These are phyloP conservation scores for Channa maculata DNA, from an alignment of 2,113 vertebrate genomes.

Conservation along the genomic window DNA sequence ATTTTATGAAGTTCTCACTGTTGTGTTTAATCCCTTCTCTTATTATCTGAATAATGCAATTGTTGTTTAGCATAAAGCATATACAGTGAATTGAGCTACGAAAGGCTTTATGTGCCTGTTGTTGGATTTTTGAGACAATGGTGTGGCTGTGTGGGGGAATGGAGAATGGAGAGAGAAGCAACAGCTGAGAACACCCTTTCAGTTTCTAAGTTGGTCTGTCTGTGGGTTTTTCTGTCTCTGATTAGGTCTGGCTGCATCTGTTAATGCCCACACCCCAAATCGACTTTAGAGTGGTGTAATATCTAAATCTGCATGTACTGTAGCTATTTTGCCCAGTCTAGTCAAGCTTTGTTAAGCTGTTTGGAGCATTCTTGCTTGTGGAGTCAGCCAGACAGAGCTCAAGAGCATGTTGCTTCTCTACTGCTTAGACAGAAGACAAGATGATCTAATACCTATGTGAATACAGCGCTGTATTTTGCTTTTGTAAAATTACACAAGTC, in stretches of 20 bases:
- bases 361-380: background rate
- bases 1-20: background rate
- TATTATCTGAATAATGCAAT: conserved; percentile 7
- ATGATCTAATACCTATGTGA: background rate
- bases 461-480: background rate
- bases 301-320: conserved; percentile 45
- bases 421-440: background rate
- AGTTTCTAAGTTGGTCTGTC: conserved; percentile 60
- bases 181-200: conserved; percentile 75
- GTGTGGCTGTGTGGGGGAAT: conserved; percentile 20
- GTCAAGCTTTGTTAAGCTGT: conserved; percentile 26
- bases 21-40: conserved; percentile 15
- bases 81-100: conserved; percentile 31
- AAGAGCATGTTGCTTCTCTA: background rate
- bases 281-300: conserved; percentile 35
- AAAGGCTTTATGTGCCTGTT: conserved; percentile 21
- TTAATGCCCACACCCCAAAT: conserved; percentile 52
- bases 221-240: conserved; percentile 47
- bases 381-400: conserved; percentile 2
- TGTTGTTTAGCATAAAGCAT: conserved; percentile 10
- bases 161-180: conserved; percentile 46
- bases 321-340: conserved; percentile 39
- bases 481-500: conserved; percentile 5
- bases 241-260: conserved; percentile 65
- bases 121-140: conserved; percentile 55